Base-by-base conservation (phyloP, 2,113 vertebrate species). In the Corythoichthys haematopterus region DNA sequence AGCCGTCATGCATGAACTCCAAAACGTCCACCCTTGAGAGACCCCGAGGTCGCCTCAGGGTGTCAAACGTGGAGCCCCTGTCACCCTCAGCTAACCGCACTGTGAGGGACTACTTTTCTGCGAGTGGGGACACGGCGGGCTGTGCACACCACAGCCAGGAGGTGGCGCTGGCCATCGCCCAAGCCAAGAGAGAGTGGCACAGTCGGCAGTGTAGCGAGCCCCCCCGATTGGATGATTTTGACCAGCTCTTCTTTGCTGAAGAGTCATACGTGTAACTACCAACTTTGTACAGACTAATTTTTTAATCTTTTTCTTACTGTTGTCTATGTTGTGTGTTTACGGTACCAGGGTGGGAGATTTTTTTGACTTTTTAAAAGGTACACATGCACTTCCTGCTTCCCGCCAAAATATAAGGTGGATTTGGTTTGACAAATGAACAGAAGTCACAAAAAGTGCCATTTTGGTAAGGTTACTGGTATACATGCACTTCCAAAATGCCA, bases 171-270 rank as follows among this genome's bases (percentile, higher is more conserved):
- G 88, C 88, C 0, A 82, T 84, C 7, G 82, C 80, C 46, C 90
- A 86, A 78, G 82, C 81, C 67, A 90, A 89, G 79, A 85, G 75
- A 68, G 90, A 89, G 64, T 90, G 88, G 91, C 90, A 88, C 81
- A 90, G 78, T 79, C 79, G 89, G 73, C 75, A 83, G 53, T 94
- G 86, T 86, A 91, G 81, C 58, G 88, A 90, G 85, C 91, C 92
- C 2, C 91, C 92, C 2, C 88, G 80, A 51, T 87, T 90, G 84
- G 91, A 94, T 71, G 90, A 93, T 73, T 91, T 91, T 61, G 91
- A 93, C 75, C 89, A 93, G 89, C 91, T 91, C 68, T 89, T 93
- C 81, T 93, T 93, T 72, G 87, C 85, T 1, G 91, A 92, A 71
- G 92, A 94, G 79, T 92, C 91, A 10, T 93, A 92, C 0, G 68